phyloP scores from a whole-genome alignment of 1,140 invertebrate species.

The Ceratosolen fusciceps region DNA sequence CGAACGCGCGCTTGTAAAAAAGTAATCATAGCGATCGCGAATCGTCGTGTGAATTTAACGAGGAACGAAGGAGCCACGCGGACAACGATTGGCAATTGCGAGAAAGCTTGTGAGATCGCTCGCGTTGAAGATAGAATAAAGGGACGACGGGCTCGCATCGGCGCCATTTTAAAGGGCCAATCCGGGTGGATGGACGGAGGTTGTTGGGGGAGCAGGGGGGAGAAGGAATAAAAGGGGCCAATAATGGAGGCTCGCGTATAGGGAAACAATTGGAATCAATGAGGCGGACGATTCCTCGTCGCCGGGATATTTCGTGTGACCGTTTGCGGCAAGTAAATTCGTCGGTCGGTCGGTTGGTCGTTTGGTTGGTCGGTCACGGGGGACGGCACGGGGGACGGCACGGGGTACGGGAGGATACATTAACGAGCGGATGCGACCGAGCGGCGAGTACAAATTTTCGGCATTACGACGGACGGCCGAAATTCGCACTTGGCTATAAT shows the following conservation, averaged over 20 bases:
- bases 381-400: neutral
- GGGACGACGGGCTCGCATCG: too few species aligned
- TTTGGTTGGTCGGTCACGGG: too few species aligned
- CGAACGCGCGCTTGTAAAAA: too few species aligned
- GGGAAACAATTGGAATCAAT: slow-evolving; percentile 1
- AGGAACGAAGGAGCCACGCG: too few species aligned
- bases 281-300: neutral
- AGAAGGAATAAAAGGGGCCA: neutral
- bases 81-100: too few species aligned
- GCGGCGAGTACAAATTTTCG: slow-evolving; percentile 21
- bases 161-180: neutral
- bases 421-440: slow-evolving; percentile 17
- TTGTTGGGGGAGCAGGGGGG: too few species aligned
- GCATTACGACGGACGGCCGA: slow-evolving; percentile 1
- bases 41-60: too few species aligned
- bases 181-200: neutral
- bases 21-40: too few species aligned
- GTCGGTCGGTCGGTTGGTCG: neutral
- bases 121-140: too few species aligned
- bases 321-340: slow-evolving; percentile 26
- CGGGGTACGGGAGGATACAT: neutral
- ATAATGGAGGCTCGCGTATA: neutral
- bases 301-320: neutral
- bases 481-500: slow-evolving; percentile 38
- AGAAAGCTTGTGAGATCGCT: too few species aligned